phyloP scores from a whole-genome alignment of 1,140 invertebrate genomes.

The Coelopa frigida region DNA sequence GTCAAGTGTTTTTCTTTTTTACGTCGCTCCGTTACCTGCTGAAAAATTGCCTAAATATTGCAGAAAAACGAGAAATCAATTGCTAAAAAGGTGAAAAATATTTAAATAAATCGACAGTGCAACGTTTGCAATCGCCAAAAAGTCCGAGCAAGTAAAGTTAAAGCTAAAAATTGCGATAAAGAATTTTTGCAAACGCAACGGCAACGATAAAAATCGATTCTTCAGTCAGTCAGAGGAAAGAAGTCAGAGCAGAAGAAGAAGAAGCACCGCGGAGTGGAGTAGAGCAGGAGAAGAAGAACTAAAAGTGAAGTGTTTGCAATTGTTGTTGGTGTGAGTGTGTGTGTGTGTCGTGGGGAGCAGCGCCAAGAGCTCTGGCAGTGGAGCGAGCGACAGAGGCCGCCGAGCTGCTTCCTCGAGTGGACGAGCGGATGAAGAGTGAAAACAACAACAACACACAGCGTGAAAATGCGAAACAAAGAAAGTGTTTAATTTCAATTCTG shows the following conservation, averaged over 20 bases:
- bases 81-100: neutral
- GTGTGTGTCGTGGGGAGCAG: neutral
- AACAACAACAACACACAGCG: too few relatives aligned
- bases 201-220: slow-evolving; percentile 7
- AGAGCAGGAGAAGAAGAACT: slow-evolving; percentile 3
- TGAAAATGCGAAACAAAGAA: too few relatives aligned
- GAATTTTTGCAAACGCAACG: neutral
- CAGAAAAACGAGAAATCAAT: slow-evolving; percentile 3
- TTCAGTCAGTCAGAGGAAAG: neutral
- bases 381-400: too few relatives aligned
- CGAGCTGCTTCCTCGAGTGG: too few relatives aligned
- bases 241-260: neutral
- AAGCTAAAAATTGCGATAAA: slow-evolving; percentile 5
- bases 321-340: neutral
- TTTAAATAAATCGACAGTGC: neutral
- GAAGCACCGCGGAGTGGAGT: slow-evolving; percentile 7
- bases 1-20: slow-evolving; percentile 16
- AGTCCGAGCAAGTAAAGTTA: neutral
- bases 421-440: slow-evolving; percentile 1
- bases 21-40: slow-evolving; percentile 10
- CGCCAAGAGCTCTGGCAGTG: too few relatives aligned
- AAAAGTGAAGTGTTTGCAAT: slow-evolving; percentile 2
- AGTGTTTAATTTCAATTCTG: too few relatives aligned
- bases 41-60: slow-evolving; percentile 11
- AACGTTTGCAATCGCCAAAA: too few relatives aligned